These are phyloP conservation scores for Cyclargus thomasi DNA, from an alignment of 1,140 invertebrate genomes.

Conservation along the genomic window DNA sequence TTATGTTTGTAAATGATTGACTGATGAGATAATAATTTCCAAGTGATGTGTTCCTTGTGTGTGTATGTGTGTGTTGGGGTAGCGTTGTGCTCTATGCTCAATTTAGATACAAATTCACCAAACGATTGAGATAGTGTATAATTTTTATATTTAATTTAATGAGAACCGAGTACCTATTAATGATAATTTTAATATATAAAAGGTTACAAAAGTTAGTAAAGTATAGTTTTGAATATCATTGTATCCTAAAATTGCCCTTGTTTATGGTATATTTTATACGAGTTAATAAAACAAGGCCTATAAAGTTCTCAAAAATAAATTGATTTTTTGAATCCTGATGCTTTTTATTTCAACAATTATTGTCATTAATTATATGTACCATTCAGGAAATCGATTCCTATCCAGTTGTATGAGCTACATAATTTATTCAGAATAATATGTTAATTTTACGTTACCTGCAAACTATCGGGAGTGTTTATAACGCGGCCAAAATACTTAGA, in stretches of 20 bases:
- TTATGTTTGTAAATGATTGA: conserved; percentile 66
- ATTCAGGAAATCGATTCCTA: too few species aligned
- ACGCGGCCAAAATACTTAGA: too few species aligned
- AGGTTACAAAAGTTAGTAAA: conserved; percentile 61
- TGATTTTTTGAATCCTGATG: conserved; percentile 33
- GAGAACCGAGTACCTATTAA: conserved; percentile 71
- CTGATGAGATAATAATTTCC: conserved; percentile 67
- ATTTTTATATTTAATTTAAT: conserved; percentile 72
- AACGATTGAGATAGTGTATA: conserved; percentile 70
- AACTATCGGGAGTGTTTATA: too few species aligned
- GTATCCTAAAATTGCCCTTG: conserved; percentile 43
- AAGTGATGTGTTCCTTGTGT: conserved; percentile 68
- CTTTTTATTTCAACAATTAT: not conserved
- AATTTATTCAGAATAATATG: too few species aligned
- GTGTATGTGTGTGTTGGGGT: conserved; percentile 63
- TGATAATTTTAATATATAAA: conserved; percentile 74
- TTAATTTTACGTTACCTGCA: too few species aligned
- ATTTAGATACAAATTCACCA: conserved; percentile 73
- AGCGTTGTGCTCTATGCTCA: conserved; percentile 74
- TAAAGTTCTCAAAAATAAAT: conserved; percentile 52
- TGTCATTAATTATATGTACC: too few species aligned
- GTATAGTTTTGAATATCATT: conserved; percentile 49
- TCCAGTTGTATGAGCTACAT: too few species aligned
- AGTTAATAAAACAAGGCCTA: conserved; percentile 44
- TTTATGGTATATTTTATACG: conserved; percentile 53